Base-by-base conservation (phyloP, 2,113 vertebrate genomes). In the Tetrao urogallus region DNA sequence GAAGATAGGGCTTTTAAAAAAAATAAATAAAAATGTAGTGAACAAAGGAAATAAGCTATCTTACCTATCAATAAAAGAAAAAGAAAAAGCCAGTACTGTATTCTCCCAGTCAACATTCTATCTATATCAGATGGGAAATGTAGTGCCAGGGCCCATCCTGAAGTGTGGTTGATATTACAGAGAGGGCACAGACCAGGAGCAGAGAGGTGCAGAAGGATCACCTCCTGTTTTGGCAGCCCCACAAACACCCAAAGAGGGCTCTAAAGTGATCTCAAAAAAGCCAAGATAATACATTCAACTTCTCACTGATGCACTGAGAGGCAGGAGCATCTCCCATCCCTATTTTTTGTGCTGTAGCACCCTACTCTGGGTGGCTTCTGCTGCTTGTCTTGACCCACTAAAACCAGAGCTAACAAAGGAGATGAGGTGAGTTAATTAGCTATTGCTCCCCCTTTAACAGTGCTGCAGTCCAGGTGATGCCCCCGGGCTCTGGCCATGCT, bases 121-220 rank as follows among this genome's bases (percentile, higher is more conserved):
- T 13, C 14, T 71, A 17, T 52, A 25, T 13, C 30, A 78, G 50
- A 73, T 0, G 5, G 38, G 77, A 89, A 89, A 84, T 1, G 2
- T 27, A 40, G 27, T 17, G 38, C 17, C n/a, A n/a, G 36, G 63
- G 32, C 65, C 20, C 22, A n/a, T 75, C 52, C 60, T 61, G 34
- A 52, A 56, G n/a, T 21, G 9, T 5, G 36, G 56, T 48, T 70
- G 69, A 24, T 9, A 30, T 0, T 0, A 2, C 1, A 9, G 12
- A 34, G 2, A 0, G 1, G 1, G 22, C 2, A 22, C 7, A 2
- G 14, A 17, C 6, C 15, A 7, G 14, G 27, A 25, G 13, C 20
- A 11, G 36, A 30, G 16, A 38, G 34, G 3, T 40, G 30, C 6
- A 22, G 42, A 76, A 25, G 8, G 11, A 4, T 72, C 70, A 42